Percentiles rank a stretch among this genome's conserved stretches.
phyloP scores from a whole-genome alignment of 2,888 invertebrate species.

The Hydropsyche betteni region DNA sequence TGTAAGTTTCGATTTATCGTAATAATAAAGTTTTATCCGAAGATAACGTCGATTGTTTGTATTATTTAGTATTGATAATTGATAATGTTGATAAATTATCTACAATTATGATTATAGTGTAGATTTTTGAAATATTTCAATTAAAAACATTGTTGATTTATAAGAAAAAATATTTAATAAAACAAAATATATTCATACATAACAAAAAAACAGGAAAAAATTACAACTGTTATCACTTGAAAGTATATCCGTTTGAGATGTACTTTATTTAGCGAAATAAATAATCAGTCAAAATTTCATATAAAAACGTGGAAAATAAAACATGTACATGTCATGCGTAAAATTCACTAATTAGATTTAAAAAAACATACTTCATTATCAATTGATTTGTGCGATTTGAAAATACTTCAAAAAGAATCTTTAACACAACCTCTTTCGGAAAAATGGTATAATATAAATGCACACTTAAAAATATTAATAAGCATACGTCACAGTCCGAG shows the following conservation, averaged over 20 bases:
- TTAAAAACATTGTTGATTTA: neutral
- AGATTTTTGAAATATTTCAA: too few relatives aligned
- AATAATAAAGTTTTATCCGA: too few relatives aligned
- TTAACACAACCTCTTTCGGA: neutral
- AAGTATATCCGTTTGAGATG: neutral
- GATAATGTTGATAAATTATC: too few relatives aligned
- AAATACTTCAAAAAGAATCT: neutral
- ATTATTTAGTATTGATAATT: too few relatives aligned
- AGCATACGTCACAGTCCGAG: too few relatives aligned
- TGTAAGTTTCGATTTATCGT: too few relatives aligned
- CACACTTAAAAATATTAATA: too few relatives aligned
- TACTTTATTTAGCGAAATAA: neutral
- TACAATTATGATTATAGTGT: too few relatives aligned
- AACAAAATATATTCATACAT: constrained; percentile 22
- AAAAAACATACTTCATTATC: too few relatives aligned
- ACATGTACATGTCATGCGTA: too few relatives aligned
- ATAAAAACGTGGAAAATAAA: neutral
- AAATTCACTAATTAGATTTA: too few relatives aligned
- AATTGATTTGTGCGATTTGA: constrained; percentile 2
- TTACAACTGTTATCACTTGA: constrained; percentile 4
- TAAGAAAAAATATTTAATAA: constrained; percentile 31
- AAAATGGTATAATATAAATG: neutral
- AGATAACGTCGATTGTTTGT: too few relatives aligned
- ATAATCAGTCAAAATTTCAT: constrained; percentile 29
- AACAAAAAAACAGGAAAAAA: constrained; percentile 21